A percentile compares a stretch with the other conserved stretches of the same genome.
Conservation (phyloP, 2,113 vertebrate genomes). For the Sarotherodon lohbergeri region DNA sequence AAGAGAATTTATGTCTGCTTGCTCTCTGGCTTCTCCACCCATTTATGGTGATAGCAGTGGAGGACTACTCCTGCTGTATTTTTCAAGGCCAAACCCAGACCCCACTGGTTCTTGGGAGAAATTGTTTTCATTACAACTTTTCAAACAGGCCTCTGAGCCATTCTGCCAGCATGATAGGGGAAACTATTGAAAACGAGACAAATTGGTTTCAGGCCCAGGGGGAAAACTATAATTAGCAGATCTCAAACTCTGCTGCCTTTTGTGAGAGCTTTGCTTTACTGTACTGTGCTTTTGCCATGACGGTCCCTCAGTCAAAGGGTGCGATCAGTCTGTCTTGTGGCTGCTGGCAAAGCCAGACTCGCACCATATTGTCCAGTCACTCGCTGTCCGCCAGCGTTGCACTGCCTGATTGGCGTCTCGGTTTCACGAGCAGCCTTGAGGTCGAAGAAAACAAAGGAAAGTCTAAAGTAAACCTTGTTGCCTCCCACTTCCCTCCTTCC, state of each 20-base stretch:
- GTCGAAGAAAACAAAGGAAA: conserved; percentile 5
- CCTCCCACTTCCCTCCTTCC: neutral
- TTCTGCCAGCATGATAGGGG: conserved; percentile 15
- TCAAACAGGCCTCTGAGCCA: conserved; percentile 15
- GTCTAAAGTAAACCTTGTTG: conserved; percentile 13
- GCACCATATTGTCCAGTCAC: conserved; percentile 19
- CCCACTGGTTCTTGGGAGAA: conserved; percentile 22
- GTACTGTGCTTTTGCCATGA: neutral
- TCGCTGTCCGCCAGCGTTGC: conserved; percentile 19
- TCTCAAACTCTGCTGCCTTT: conserved; percentile 42
- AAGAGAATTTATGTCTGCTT: conserved; percentile 35
- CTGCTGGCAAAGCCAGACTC: conserved; percentile 20
- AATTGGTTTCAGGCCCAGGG: conserved; percentile 47
- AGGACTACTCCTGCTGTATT: conserved; percentile 9
- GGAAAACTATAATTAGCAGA: conserved; percentile 45
- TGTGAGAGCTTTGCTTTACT: conserved; percentile 13
- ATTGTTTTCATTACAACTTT: conserved; percentile 44
- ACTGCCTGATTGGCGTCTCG: neutral
- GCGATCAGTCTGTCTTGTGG: conserved; percentile 1
- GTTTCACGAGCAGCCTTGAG: neutral
- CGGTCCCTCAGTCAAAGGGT: neutral
- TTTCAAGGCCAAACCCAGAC: conserved; percentile 12
- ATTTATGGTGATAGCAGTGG: neutral
- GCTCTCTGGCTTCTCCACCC: neutral
- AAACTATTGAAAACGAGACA: conserved; percentile 51